Base-by-base conservation (phyloP, 2,113 vertebrate genomes). In the Vireo altiloquus region DNA sequence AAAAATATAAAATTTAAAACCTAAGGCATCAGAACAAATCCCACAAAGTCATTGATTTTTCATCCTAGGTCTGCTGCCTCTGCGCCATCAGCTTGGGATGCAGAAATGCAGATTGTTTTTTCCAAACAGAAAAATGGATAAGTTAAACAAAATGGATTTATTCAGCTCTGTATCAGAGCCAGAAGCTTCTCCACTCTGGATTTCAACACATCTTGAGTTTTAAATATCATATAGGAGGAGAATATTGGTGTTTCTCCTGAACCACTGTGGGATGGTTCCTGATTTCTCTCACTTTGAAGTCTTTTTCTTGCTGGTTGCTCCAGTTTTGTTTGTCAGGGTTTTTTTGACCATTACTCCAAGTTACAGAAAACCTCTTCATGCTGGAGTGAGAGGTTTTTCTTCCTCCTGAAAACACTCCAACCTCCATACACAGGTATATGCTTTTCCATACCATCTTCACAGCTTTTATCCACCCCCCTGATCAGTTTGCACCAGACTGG, bases 401-500 rank as follows among this genome's bases (percentile, higher is more conserved):
- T 70, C 28, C 23, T 61, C 19, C 37, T 46, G 15, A 59, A 82
- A 84, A 49, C 20, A 30, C 23, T 57, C 42, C 39, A 35, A 30
- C 71, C 27, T 83, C 64, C n/a, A 23, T 22, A 69, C 17, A 24
- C 2, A 40, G 10, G 8, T 30, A 20, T 4, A 9, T 20, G 8
- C 14, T 71, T 71, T 64, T 19, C 10, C 10, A 7, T 9, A 53
- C 5, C 31, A 53, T 37, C 13, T 24, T 82, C 7, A 2, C 19
- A 50, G 8, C 7, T 44, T 59, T 61, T 49, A 61, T 28, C 53
- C 70, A 18, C 1, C 3, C 3, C 3, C 0, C 13, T 1, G 0
- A 27, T 53, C 46, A 90, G 46, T 80, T 25, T 37, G 25, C 25
- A 75, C 12, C 42, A 46, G 33, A 37, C 5, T 37, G 13, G 8